Evolutionary conservation across 2,797 vertebrate species (phyloP).

Genomic region (Cyprinella venusta): DNA sequence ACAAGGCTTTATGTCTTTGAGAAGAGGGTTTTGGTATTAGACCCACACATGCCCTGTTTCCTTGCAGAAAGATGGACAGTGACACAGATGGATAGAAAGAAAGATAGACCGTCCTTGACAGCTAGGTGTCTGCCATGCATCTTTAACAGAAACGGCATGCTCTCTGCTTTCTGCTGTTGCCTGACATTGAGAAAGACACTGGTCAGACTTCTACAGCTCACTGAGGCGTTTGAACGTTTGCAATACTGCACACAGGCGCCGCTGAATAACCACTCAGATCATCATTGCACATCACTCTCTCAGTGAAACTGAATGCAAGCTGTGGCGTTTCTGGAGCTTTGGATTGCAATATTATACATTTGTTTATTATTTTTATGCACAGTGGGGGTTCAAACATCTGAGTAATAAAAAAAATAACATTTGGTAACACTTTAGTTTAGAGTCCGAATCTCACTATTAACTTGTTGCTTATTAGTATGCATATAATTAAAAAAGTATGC

Average conservation of each 20-base stretch:
- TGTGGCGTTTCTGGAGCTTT: background rate
- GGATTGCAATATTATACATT: background rate
- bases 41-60: slow-evolving; percentile 5
- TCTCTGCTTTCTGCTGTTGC: slow-evolving; percentile 17
- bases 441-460: no score
- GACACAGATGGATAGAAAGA: background rate
- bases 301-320: background rate
- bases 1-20: background rate
- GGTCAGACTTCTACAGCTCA: background rate
- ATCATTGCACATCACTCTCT: background rate
- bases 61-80: slow-evolving; percentile 32
- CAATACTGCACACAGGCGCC: background rate
- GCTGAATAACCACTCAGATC: background rate
- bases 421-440: no score
- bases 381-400: no score
- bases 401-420: no score
- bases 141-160: slow-evolving; percentile 3
- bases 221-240: background rate
- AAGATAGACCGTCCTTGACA: slow-evolving; percentile 11
- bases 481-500: no score
- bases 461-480: no score
- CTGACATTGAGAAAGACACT: slow-evolving; percentile 2
- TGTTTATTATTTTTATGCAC: no score
- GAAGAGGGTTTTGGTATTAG: background rate
- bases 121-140: slow-evolving; percentile 1